A percentile compares a stretch with the other conserved stretches of the same genome.
phyloP scores from a whole-genome alignment of 2,888 invertebrate species.

The Acleris sparsana region DNA sequence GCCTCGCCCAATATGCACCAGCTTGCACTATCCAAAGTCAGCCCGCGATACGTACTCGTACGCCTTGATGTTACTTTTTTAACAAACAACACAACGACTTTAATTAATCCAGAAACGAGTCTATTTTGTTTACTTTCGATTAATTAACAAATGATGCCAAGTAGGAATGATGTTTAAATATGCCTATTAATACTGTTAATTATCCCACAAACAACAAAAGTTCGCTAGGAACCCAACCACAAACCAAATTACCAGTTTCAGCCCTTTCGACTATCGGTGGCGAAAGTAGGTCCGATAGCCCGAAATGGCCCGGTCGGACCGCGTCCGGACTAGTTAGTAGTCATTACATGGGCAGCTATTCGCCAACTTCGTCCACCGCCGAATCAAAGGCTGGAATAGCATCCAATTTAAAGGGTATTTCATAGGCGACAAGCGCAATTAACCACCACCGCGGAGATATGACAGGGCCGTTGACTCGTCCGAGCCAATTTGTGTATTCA shows the following conservation, averaged over 20 bases:
- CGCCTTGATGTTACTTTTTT: too few species aligned
- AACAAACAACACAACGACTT: too few species aligned
- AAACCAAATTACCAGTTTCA: constrained; percentile 61
- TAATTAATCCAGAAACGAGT: too few species aligned
- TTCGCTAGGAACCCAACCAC: constrained; percentile 56
- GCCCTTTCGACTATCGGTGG: constrained; percentile 59
- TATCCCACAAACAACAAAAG: constrained; percentile 59
- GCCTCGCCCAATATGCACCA: too few species aligned
- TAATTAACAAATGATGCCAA: too few species aligned
- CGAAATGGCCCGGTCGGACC: constrained; percentile 39
- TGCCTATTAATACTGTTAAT: neutral
- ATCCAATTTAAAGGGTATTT: constrained; percentile 67
- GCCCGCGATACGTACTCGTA: too few species aligned
- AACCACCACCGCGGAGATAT: constrained; percentile 42
- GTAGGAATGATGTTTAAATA: too few species aligned
- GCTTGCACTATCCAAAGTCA: too few species aligned
- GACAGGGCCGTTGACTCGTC: constrained; percentile 41
- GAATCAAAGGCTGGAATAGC: constrained; percentile 56
- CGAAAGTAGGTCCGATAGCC: constrained; percentile 52
- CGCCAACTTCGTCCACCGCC: constrained; percentile 54
- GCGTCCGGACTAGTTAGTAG: constrained; percentile 62
- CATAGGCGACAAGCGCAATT: constrained; percentile 62
- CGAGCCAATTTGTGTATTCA: constrained; percentile 42
- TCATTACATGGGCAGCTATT: constrained; percentile 64
- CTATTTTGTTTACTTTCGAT: too few species aligned